phyloP scores from a whole-genome alignment of 1,140 invertebrate species.

The Drosophila pseudoananassae region DNA sequence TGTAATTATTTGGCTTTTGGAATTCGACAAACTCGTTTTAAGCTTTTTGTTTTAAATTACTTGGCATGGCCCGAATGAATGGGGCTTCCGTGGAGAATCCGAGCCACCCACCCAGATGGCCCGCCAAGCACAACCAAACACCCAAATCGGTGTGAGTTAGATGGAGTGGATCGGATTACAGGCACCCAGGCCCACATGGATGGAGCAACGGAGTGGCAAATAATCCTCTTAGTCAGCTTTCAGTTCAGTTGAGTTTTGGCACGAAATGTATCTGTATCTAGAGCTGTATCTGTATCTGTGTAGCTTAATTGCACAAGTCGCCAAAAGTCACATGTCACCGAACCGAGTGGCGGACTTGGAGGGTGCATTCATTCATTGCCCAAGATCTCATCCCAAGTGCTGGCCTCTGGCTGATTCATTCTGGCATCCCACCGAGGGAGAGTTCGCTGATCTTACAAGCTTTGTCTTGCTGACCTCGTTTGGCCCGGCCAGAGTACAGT shows the following conservation, averaged over 20 bases:
- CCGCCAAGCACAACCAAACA: constrained; percentile 45
- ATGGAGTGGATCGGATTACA: constrained; percentile 52
- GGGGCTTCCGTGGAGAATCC: constrained; percentile 38
- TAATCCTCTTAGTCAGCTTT: constrained; percentile 48
- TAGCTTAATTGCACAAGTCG: constrained; percentile 52
- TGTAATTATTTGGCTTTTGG: constrained; percentile 53
- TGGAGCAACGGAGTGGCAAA: constrained; percentile 23
- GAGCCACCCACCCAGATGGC: constrained; percentile 44
- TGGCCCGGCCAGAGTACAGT: constrained; percentile 11
- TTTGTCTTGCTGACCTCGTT: constrained; percentile 37
- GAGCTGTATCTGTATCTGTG: not conserved
- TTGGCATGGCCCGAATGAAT: constrained; percentile 20
- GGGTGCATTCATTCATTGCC: constrained; percentile 32
- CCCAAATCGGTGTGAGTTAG: constrained; percentile 49
- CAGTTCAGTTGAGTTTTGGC: not conserved
- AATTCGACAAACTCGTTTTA: constrained; percentile 55
- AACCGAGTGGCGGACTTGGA: constrained; percentile 3
- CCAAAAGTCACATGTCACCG: constrained; percentile 50
- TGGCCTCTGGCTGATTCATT: constrained; percentile 36
- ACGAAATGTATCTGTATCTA: constrained; percentile 11
- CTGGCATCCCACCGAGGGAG: constrained; percentile 4
- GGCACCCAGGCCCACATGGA: not conserved
- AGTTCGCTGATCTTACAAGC: constrained; percentile 38
- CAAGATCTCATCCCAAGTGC: constrained; percentile 23
- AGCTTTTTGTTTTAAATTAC: constrained; percentile 53